Percentiles rank a stretch among this genome's conserved stretches.
phyloP scores from a whole-genome alignment of 2,113 vertebrate genomes.

The Megaleporinus macrocephalus region DNA sequence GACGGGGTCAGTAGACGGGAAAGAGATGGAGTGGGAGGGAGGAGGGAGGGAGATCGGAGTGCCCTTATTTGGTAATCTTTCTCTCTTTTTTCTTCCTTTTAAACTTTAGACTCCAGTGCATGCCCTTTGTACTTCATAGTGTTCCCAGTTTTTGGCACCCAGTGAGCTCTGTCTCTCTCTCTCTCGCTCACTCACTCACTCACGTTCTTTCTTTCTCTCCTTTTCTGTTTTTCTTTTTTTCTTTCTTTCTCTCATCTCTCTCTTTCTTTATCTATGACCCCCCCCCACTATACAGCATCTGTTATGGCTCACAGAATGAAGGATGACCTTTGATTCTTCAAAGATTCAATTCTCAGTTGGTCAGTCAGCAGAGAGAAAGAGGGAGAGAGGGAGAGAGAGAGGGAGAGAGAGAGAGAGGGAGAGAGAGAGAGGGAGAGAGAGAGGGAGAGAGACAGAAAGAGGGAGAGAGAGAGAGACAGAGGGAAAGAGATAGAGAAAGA shows the following conservation, averaged over 20 bases:
- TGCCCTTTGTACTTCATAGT: not conserved
- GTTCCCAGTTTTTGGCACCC: too few relatives aligned
- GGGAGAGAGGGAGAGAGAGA: not conserved
- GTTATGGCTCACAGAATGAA: slow-evolving; percentile 54
- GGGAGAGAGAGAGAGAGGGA: too few relatives aligned
- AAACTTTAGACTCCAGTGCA: not conserved
- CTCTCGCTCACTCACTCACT: not conserved
- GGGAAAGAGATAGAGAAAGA: too few relatives aligned
- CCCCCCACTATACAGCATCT: slow-evolving; percentile 57
- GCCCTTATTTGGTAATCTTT: slow-evolving; percentile 55
- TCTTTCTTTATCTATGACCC: not conserved
- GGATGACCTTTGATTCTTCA: slow-evolving; percentile 62
- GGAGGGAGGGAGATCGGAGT: slow-evolving; percentile 47
- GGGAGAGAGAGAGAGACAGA: too few relatives aligned
- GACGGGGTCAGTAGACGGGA: slow-evolving; percentile 14
- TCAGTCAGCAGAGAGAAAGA: slow-evolving; percentile 49
- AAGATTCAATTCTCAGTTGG: slow-evolving; percentile 57
- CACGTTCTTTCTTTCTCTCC: not conserved
- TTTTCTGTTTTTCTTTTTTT: not conserved
- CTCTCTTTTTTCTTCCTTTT: slow-evolving; percentile 6
- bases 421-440: not conserved
- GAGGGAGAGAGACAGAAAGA: slow-evolving; percentile 10
- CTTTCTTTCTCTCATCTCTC: not conserved
- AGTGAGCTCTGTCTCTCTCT: not conserved
- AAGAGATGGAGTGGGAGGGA: slow-evolving; percentile 33